These are phyloP conservation scores for Poecilia velifera DNA, from an alignment of 2,797 vertebrate species.

Conservation along the genomic window DNA sequence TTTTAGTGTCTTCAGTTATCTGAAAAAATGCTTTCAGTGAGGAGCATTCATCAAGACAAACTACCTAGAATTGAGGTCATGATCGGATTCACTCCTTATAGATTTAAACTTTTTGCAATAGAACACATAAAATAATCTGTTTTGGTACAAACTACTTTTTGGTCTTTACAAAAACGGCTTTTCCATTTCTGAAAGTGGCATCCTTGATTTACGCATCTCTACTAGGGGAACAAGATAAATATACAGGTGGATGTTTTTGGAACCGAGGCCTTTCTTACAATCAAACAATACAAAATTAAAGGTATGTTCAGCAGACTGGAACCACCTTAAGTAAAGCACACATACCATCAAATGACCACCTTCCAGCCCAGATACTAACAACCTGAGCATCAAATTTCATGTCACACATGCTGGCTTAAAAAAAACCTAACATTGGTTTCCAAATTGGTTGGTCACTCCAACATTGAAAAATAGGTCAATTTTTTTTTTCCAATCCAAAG, in stretches of 20 bases:
- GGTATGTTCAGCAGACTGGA: neutral
- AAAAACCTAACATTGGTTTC: slow-evolving; percentile 60
- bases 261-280: neutral
- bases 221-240: neutral
- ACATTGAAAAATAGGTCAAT: slow-evolving; percentile 72
- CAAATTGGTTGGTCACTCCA: slow-evolving; percentile 73
- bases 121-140: neutral
- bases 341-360: slow-evolving; percentile 27
- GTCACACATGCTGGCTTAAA: slow-evolving; percentile 59
- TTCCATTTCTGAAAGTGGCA: neutral
- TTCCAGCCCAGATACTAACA: slow-evolving; percentile 43
- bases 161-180: neutral
- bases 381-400: slow-evolving; percentile 69
- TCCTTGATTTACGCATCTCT: neutral
- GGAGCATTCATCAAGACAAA: neutral
- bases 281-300: neutral
- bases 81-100: neutral
- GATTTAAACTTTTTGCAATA: neutral
- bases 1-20: neutral
- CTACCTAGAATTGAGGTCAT: neutral
- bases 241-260: neutral
- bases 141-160: neutral
- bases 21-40: neutral
- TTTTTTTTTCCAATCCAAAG: slow-evolving; percentile 63
- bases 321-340: neutral